These are phyloP conservation scores for Iguana delicatissima DNA, from an alignment of 2,797 vertebrate genomes.

Conservation along the genomic window DNA sequence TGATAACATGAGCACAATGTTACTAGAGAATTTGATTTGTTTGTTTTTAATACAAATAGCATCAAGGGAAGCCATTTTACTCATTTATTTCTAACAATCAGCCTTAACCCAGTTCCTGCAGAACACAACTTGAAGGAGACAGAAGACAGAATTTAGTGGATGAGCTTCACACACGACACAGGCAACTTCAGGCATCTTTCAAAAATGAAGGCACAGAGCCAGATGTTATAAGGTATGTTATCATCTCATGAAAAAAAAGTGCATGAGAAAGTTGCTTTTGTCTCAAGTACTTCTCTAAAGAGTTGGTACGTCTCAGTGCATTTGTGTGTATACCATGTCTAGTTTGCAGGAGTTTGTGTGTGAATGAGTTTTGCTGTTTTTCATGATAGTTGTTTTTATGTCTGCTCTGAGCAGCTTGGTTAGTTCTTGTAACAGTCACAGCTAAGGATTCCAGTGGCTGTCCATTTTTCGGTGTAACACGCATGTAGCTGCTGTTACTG, in stretches of 20 bases:
- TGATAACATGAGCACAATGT: not conserved
- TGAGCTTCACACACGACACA: constrained; percentile 91
- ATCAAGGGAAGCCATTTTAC: not conserved
- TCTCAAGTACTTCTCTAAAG: not conserved
- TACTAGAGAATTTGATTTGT: not conserved
- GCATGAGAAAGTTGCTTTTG: not conserved
- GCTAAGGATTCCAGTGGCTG: not conserved
- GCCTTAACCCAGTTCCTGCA: constrained; percentile 80
- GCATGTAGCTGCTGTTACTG: not conserved
- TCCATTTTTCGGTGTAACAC: too few relatives aligned
- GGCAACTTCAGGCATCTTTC: constrained; percentile 89
- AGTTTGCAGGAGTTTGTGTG: not conserved
- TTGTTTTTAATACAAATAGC: not conserved
- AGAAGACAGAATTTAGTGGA: constrained; percentile 94
- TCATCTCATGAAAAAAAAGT: not conserved
- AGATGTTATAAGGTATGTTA: constrained; percentile 87
- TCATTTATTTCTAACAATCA: constrained; percentile 42
- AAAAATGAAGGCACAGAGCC: constrained; percentile 87
- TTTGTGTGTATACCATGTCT: not conserved
- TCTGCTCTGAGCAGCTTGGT: not conserved
- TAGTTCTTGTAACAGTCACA: too few relatives aligned
- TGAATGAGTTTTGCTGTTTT: not conserved
- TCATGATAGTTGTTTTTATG: not conserved
- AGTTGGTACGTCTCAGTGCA: not conserved
- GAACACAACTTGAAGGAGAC: constrained; percentile 95